phyloP scores from a whole-genome alignment of 2,797 vertebrate species.

The Oreonectes daqikongensis region DNA sequence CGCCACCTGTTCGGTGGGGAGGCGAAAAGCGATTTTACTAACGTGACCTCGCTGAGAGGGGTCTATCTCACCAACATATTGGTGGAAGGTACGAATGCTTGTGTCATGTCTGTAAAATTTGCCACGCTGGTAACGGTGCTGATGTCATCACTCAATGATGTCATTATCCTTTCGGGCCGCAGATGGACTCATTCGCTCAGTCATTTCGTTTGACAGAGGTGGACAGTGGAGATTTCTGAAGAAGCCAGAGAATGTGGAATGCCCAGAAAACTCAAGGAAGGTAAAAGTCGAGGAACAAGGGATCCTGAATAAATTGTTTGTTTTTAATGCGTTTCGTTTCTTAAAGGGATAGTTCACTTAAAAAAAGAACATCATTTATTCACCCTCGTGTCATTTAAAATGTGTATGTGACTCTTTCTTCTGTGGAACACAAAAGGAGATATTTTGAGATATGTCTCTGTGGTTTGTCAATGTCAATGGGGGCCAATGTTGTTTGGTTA shows the following conservation, averaged over 20 bases:
- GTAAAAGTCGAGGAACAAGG: constrained; percentile 55
- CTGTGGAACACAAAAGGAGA: too few relatives aligned
- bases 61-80: constrained; percentile 82
- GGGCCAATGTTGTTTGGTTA: too few relatives aligned
- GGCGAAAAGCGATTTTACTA: constrained; percentile 81
- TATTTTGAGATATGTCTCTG: too few relatives aligned
- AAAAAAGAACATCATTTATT: too few relatives aligned
- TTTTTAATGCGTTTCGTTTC: background rate
- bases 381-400: too few relatives aligned
- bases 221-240: constrained; percentile 73
- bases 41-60: constrained; percentile 80
- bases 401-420: too few relatives aligned
- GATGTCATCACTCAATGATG: constrained; percentile 3
- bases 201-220: constrained; percentile 80
- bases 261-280: constrained; percentile 61
- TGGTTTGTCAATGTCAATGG: too few relatives aligned
- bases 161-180: constrained; percentile 43
- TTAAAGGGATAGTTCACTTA: too few relatives aligned
- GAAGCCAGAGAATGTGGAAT: constrained; percentile 78
- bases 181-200: constrained; percentile 78
- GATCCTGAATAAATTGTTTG: background rate
- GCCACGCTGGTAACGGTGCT: background rate
- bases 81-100: constrained; percentile 66
- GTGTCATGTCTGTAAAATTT: background rate
- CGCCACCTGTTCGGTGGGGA: constrained; percentile 80